Evolutionary conservation across 2,113 vertebrate genomes (phyloP).

Genomic region (Cryptomyrus ogoouensis): DNA sequence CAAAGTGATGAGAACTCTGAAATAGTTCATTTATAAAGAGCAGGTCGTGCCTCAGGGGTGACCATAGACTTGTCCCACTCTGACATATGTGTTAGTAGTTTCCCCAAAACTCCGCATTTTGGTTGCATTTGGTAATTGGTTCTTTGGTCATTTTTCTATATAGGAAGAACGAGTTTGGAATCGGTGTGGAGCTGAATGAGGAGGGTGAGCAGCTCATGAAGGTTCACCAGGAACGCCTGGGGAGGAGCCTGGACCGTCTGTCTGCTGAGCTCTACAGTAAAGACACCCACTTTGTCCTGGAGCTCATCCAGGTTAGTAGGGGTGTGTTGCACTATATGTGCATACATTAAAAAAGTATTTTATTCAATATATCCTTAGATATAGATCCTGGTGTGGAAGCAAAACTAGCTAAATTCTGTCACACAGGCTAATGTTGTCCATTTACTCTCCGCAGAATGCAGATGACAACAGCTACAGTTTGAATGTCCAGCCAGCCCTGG

Average conservation of each 20-base stretch:
- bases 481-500: conserved; percentile 48
- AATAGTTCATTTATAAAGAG: not conserved
- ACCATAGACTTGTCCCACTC: not conserved
- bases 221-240: conserved; percentile 61
- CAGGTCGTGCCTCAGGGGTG: not conserved
- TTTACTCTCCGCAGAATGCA: conserved; percentile 54
- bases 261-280: conserved; percentile 73
- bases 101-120: not conserved
- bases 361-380: not conserved
- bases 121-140: not conserved
- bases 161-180: conserved; percentile 66
- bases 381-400: not conserved
- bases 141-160: not conserved
- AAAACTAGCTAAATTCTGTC: not conserved
- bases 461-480: conserved; percentile 64
- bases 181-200: conserved; percentile 59
- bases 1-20: not conserved
- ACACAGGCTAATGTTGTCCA: not conserved
- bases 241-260: conserved; percentile 66
- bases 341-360: not conserved
- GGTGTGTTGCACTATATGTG: not conserved
- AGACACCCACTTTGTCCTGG: conserved; percentile 71
- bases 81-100: not conserved
- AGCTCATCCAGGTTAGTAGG: conserved; percentile 64
- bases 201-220: conserved; percentile 60